These are phyloP conservation scores for Periparus ater DNA, from an alignment of 2,797 vertebrate genomes.

Conservation along the genomic window DNA sequence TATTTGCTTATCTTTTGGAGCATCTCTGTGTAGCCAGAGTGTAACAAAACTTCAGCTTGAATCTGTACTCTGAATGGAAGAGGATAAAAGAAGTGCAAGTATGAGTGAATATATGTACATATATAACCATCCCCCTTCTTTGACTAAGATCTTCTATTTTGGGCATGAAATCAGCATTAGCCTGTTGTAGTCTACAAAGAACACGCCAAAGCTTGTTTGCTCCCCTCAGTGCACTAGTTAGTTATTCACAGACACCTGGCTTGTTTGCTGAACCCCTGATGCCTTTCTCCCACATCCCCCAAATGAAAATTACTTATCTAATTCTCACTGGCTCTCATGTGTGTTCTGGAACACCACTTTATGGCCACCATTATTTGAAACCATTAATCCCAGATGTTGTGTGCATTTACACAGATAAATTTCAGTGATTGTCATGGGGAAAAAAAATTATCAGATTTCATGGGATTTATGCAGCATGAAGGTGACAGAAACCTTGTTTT, in stretches of 20 bases:
- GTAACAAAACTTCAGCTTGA: background rate
- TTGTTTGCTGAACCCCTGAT: background rate
- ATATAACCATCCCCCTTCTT: background rate
- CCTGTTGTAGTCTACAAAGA: background rate
- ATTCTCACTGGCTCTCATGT: background rate
- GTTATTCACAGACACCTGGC: background rate
- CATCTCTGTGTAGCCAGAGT: background rate
- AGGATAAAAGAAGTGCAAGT: background rate
- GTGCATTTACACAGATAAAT: conserved; percentile 40
- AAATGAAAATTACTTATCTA: background rate
- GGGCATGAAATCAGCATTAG: background rate
- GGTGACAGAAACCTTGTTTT: conserved; percentile 18
- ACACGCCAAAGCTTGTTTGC: background rate
- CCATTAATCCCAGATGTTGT: conserved; percentile 42
- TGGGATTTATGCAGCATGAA: background rate
- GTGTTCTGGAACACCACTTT: conserved; percentile 26
- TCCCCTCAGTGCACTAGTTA: background rate
- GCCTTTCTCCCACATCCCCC: background rate
- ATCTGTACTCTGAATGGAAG: background rate
- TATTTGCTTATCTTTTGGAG: conserved; percentile 32
- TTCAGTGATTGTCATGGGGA: conserved; percentile 15
- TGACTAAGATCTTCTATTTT: background rate
- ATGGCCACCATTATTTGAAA: conserved; percentile 15
- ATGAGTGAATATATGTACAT: background rate
- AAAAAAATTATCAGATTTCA: background rate